A percentile compares a stretch with the other conserved stretches of the same genome.
Conservation (phyloP, 2,797 vertebrate species). For the Macropodus opercularis region DNA sequence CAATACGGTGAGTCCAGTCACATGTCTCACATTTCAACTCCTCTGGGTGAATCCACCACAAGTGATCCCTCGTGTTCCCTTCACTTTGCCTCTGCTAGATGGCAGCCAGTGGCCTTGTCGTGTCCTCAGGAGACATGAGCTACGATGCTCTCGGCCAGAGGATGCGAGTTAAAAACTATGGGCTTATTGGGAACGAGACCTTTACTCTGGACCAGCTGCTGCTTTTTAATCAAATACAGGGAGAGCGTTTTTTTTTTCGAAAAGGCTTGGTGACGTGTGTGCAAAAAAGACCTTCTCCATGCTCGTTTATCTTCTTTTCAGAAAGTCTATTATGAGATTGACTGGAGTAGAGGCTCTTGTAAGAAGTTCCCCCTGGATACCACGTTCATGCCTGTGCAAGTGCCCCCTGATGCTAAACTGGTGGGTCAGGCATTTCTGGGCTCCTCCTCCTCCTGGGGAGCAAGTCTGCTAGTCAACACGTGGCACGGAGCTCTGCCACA, state of each 20-base stretch:
- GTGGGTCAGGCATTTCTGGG: constrained; percentile 53
- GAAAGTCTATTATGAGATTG: constrained; percentile 59
- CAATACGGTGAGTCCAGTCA: constrained; percentile 47
- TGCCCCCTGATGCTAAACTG: constrained; percentile 46
- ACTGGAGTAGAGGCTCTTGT: constrained; percentile 47
- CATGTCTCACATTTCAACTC: not conserved
- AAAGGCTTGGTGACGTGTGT: not conserved
- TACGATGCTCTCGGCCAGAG: constrained; percentile 49
- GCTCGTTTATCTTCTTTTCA: constrained; percentile 11
- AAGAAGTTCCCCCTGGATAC: constrained; percentile 42
- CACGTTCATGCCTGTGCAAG: constrained; percentile 47
- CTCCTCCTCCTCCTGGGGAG: constrained; percentile 63
- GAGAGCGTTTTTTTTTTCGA: too few species aligned
- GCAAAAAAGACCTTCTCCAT: too few species aligned
- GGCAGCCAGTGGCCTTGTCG: not conserved
- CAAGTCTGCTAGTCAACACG: constrained; percentile 63
- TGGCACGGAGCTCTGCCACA: constrained; percentile 45
- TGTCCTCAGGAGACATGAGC: constrained; percentile 27
- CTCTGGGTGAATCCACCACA: not conserved
- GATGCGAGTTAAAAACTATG: constrained; percentile 6
- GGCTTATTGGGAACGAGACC: not conserved
- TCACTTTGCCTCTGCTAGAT: constrained; percentile 31
- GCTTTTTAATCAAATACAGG: constrained; percentile 55
- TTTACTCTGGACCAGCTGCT: constrained; percentile 37
- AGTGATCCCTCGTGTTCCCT: too few species aligned